These are phyloP conservation scores for Brachionus rubens DNA, from an alignment of 1,140 invertebrate species.

Conservation along the genomic window DNA sequence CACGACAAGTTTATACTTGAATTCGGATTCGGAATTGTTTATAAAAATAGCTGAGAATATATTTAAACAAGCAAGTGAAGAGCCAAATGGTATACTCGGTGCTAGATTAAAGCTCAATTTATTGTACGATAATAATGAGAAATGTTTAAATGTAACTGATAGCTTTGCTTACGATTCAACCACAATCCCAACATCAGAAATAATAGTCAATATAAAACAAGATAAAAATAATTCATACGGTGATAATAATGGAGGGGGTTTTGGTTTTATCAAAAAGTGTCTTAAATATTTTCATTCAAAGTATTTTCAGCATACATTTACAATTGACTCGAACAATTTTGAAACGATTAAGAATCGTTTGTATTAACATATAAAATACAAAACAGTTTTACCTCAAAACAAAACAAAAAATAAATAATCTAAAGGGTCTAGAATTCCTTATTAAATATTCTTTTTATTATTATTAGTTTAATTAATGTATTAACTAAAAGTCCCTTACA, in stretches of 20 bases:
- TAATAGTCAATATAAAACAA: background rate
- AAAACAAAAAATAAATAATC: too few relatives aligned
- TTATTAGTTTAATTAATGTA: too few relatives aligned
- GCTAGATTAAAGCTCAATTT: slow-evolving; percentile 14
- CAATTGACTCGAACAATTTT: slow-evolving; percentile 8
- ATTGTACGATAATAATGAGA: background rate
- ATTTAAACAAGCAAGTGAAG: slow-evolving; percentile 32
- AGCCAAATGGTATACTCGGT: slow-evolving; percentile 38
- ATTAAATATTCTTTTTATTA: too few relatives aligned
- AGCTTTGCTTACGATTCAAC: slow-evolving; percentile 13
- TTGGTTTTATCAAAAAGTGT: slow-evolving; percentile 7
- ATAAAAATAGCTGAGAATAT: slow-evolving; percentile 8
- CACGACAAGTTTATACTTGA: background rate
- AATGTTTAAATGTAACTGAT: background rate
- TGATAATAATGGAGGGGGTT: background rate
- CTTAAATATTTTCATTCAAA: slow-evolving; percentile 19
- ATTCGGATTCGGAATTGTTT: slow-evolving; percentile 32
- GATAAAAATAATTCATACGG: background rate
- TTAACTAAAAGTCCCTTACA: too few relatives aligned
- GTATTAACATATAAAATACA: slow-evolving; percentile 14
- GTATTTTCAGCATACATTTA: slow-evolving; percentile 2
- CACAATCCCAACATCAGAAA: slow-evolving; percentile 2
- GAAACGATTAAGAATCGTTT: slow-evolving; percentile 7
- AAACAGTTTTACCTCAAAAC: too few relatives aligned
- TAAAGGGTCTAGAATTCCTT: too few relatives aligned